Base-by-base conservation (phyloP, 2,113 vertebrate genomes). In the Struthio camelus region DNA sequence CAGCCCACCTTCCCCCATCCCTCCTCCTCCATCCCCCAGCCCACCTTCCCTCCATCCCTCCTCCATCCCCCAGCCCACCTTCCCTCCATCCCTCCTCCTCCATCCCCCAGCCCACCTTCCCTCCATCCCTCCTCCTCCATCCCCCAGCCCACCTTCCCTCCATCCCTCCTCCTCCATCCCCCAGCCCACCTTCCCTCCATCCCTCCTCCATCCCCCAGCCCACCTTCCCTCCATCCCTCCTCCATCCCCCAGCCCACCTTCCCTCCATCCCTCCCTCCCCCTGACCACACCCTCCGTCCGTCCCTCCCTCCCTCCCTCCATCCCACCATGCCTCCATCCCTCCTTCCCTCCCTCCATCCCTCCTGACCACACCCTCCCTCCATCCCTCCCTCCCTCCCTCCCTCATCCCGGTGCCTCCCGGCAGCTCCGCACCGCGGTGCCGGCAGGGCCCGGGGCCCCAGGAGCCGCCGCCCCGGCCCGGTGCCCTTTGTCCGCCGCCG, bases 361-460 rank as follows among this genome's bases (percentile, higher is more conserved):
- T 46, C 71, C 42, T 65, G 75, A 66, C 36, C 87, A 54, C 59
- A 67, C 62, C 67, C 72, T 84, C 36, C 56, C 56, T 80, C 64
- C 61, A 54, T 89, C 66, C 48, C 54, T 73, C 72, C 27, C 36
- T 85, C 48, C 44, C 58, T 46, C 44, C 53, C 13, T 44, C 65
- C 6, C 65, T 67, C 88, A 71, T 72, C 84, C 70, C 80, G 65
- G 84, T 94, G 50, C 81, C 94, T 90, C 94, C 91, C 85, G 94
- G 87, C 46, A 80, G 76, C 89, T 92, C 89, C 89, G 72, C 92
- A 79, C 94, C 77, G 80, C 94, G 92, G 92, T 89, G 89, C 92
- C 67, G 89, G 92, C 77, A 83, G 89, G 94, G 89, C 65, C 81
- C 80, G 61, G 88, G 91, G 88, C 88, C 91, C 73, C 84, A 76